phyloP scores from a whole-genome alignment of 1,140 invertebrate genomes.

The Holcopasites calliopsidis region DNA sequence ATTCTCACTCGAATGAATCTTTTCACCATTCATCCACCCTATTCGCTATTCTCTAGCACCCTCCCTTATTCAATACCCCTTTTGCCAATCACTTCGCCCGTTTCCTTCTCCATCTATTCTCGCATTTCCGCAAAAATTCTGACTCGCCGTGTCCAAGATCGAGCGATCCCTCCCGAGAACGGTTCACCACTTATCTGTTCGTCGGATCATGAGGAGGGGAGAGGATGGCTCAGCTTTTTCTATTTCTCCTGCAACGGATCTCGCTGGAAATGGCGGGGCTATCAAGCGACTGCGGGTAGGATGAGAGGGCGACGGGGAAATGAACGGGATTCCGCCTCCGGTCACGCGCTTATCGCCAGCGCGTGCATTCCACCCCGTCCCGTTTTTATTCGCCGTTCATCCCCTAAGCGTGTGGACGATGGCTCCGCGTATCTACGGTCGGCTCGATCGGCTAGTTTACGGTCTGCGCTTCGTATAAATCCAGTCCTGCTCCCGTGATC shows the following conservation, averaged over 20 bases:
- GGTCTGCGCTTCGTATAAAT: conserved; percentile 45
- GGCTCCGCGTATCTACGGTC: conserved; percentile 16
- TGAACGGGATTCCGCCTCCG: neutral
- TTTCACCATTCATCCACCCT: neutral
- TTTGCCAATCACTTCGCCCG: too few relatives aligned
- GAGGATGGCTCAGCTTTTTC: conserved; percentile 42
- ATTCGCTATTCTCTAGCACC: neutral
- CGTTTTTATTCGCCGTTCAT: conserved; percentile 39
- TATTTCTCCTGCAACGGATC: conserved; percentile 28
- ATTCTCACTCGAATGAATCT: neutral
- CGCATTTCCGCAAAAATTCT: neutral
- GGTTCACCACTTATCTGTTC: conserved; percentile 23
- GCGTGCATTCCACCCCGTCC: neutral
- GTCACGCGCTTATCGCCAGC: conserved; percentile 37
- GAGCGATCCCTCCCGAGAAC: neutral
- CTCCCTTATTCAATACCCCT: too few relatives aligned
- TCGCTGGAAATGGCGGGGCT: conserved; percentile 17
- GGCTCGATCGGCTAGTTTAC: conserved; percentile 36
- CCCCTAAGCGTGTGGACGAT: neutral
- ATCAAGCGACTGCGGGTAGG: too few relatives aligned
- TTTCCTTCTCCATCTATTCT: neutral
- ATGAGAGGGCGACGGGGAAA: conserved; percentile 14
- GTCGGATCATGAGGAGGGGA: conserved; percentile 2
- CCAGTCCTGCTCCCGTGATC: neutral
- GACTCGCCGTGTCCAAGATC: neutral